Percentiles rank a stretch among this genome's conserved stretches.
Conservation (phyloP, 2,797 vertebrate genomes). For the Margarornis squamiger region DNA sequence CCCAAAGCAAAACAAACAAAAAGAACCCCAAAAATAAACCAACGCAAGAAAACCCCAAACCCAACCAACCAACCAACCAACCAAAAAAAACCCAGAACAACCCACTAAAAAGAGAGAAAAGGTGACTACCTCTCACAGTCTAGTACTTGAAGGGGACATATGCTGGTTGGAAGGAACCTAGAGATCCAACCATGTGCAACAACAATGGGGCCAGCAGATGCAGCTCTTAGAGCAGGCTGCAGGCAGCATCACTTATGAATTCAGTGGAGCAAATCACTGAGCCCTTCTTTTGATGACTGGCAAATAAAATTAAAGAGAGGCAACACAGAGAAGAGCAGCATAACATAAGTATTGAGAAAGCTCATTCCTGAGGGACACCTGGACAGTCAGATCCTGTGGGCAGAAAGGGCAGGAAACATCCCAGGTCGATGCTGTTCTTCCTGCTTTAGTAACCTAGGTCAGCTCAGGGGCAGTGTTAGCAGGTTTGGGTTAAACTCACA, state of each 20-base stretch:
- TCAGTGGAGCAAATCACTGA: not conserved
- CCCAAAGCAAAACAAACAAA: too few species aligned
- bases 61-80: too few species aligned
- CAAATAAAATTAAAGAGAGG: not conserved
- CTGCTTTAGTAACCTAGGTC: not conserved
- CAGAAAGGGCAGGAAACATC: not conserved
- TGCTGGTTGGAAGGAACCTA: not conserved
- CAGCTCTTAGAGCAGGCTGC: not conserved
- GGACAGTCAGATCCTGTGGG: not conserved
- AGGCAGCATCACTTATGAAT: too few species aligned
- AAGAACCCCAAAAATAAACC: too few species aligned
- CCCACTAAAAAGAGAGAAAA: not conserved
- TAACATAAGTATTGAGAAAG: not conserved
- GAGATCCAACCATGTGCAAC: not conserved
- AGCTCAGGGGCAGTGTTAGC: not conserved
- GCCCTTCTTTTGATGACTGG: not conserved
- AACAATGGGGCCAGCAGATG: not conserved
- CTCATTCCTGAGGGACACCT: not conserved
- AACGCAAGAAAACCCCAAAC: not conserved
- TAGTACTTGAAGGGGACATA: not conserved
- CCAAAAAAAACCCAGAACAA: too few species aligned
- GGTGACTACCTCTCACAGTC: not conserved
- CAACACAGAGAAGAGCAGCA: not conserved
- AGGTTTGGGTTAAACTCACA: not conserved
- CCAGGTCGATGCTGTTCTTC: not conserved